Base-by-base conservation (phyloP, 1,140 invertebrate genomes). In the Psilanteris sp. region DNA sequence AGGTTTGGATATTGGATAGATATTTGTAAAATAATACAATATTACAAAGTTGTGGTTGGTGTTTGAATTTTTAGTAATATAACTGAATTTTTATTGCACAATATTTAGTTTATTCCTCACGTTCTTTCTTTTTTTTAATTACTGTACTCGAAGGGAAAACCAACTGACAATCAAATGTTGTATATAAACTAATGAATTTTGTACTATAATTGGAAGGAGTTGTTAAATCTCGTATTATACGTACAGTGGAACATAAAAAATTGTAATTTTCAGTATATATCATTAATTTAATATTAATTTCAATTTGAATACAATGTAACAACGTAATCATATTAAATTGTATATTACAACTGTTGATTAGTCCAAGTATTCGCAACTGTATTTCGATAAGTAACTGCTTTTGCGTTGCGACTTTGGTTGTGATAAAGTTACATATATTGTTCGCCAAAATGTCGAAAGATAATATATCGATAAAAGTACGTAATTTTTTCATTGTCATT, bases 131-230 rank as follows among this genome's bases (percentile, higher is more conserved):
- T 52, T 37, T 6, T 8, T 26, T 7, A 7, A 7, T 8, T n/a
- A n/a, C n/a, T n/a, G n/a, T n/a, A n/a, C n/a, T n/a, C n/a, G n/a
- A n/a, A n/a, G 4, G 10, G 27, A 29, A 2, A 59, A 50, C 8
- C 3, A 46, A 52, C 6, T 54, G 67, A 71, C 67, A 71, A 71
- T 71, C 67, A 71, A 52, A 71, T 11, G 11, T 43, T 68, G 34
- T 57, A 68, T 48, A 68, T 57, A 57, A 57, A 27, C 37, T 55
- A 26, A 52, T 13, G 15, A 31, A 31, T 57, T 50, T 57, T 55
- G 27, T 68, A 50, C 26, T 55, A 32, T 31, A 15, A 46, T 26
- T 44, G 27, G 2, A 46, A 46, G 11, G 3, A n/a, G n/a, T n/a
- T n/a, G n/a, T n/a, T n/a, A n/a, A n/a, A n/a, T n/a, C n/a, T n/a